Conservation (phyloP, 2,113 vertebrate species). For the rabbit (Oryctolagus cuniculus) region mOryCun1.1 NC_091444.1:34785001-34785500, state of each 20-base stretch:
- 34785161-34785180: conserved; percentile 20
- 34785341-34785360: no score
- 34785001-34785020: conserved; percentile 30
- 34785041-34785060: conserved; percentile 46
- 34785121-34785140: conserved; percentile 59
- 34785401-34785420: no score
- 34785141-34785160: conserved; percentile 51
- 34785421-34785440: no score
- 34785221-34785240: not conserved
- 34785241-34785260: conserved; percentile 39
- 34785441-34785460: no score
- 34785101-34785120: conserved; percentile 43
- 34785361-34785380: no score
- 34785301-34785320: no score
- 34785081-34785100: conserved; percentile 35
- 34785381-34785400: no score
- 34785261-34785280: no score
- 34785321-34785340: no score
- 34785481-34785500: no score
- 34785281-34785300: no score
- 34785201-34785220: conserved; percentile 41
- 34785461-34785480: no score
- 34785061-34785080: conserved; percentile 56
- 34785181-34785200: not conserved
- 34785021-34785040: conserved; percentile 6